Conservation (phyloP, 1,140 invertebrate species). For the Neoseiulus cucumeris region DNA sequence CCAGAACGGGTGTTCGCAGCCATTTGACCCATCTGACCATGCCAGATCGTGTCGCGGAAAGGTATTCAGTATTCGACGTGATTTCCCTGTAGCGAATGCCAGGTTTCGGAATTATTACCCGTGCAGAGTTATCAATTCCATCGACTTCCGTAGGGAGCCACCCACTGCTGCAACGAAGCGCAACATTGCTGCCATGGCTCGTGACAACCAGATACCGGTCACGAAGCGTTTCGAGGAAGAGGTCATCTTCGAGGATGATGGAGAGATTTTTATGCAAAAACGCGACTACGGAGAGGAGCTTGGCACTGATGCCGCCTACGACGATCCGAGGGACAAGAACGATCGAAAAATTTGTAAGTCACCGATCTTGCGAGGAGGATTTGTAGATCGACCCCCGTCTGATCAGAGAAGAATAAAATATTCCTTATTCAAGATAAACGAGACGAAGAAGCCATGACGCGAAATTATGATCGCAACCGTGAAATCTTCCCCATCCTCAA, state of each 20-base stretch:
- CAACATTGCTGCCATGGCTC: neutral
- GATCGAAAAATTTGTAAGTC: neutral
- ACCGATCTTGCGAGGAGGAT: neutral
- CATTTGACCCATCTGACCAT: neutral
- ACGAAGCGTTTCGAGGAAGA: neutral
- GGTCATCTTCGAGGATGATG: neutral
- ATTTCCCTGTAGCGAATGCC: too few relatives aligned
- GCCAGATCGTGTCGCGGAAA: neutral
- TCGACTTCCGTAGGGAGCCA: neutral
- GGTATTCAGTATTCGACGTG: neutral
- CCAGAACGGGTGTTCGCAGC: neutral
- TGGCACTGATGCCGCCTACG: neutral
- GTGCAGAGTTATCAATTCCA: too few relatives aligned
- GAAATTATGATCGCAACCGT: neutral
- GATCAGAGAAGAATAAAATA: neutral
- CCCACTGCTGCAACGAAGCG: neutral
- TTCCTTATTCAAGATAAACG: neutral
- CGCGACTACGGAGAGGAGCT: constrained; percentile 3
- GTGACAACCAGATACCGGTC: neutral
- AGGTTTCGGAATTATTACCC: too few relatives aligned
- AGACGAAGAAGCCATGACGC: neutral
- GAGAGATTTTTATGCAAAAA: neutral
- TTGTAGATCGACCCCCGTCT: neutral
- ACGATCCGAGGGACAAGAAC: neutral
- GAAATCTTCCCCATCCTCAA: neutral